Conservation (phyloP, 1,140 invertebrate species). For the Hetaerina americana region DNA sequence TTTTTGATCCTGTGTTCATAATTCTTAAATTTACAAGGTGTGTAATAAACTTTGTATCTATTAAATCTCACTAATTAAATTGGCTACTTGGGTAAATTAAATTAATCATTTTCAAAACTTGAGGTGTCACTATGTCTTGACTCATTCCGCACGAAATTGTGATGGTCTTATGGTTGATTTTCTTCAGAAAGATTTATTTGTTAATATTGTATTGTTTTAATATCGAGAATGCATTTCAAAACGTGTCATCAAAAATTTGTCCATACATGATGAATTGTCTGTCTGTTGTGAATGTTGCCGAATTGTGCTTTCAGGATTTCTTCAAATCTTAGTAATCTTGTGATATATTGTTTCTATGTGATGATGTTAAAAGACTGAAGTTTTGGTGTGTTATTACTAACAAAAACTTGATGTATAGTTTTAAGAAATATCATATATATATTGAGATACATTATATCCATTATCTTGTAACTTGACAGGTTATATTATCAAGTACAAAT, state of each 20-base stretch:
- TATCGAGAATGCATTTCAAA: neutral
- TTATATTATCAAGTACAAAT: slow-evolving; percentile 1
- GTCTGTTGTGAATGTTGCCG: neutral
- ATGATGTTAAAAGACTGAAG: neutral
- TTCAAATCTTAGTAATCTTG: neutral
- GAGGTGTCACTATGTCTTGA: neutral
- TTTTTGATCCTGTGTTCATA: too few relatives aligned
- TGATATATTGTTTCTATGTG: neutral
- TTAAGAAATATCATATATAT: slow-evolving; percentile 1
- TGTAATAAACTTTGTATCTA: too few relatives aligned
- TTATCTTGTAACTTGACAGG: neutral
- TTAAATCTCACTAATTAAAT: too few relatives aligned
- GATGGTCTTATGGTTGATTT: neutral
- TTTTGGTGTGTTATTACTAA: neutral
- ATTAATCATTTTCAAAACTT: neutral
- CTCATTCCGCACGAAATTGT: neutral
- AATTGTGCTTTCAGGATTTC: neutral
- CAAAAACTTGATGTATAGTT: neutral
- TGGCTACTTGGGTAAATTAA: neutral
- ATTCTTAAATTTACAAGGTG: too few relatives aligned
- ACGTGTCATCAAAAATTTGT: neutral
- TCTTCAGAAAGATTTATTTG: neutral
- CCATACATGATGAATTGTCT: neutral
- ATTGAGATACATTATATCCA: neutral
- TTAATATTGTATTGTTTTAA: neutral